phyloP scores from a whole-genome alignment of 2,113 vertebrate genomes.

The Zingel zingel region DNA sequence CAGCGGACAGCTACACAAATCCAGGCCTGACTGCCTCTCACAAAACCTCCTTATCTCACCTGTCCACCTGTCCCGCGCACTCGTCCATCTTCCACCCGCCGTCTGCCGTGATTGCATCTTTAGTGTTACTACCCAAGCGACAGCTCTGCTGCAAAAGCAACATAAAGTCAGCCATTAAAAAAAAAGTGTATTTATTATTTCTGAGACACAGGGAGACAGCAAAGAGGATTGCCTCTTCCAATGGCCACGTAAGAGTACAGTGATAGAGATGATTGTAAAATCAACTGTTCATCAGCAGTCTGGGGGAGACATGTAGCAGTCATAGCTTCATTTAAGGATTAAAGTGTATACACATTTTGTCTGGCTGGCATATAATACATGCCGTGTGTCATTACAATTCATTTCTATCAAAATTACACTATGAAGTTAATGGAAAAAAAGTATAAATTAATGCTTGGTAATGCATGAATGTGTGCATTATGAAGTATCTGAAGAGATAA shows the following conservation, averaged over 20 bases:
- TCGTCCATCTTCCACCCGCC: slow-evolving; percentile 80
- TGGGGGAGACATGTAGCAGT: slow-evolving; percentile 6
- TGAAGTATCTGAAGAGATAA: neutral
- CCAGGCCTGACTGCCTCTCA: slow-evolving; percentile 78
- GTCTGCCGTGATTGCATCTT: slow-evolving; percentile 82
- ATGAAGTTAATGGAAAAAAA: neutral
- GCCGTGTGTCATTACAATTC: neutral
- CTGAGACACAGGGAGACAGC: slow-evolving; percentile 77
- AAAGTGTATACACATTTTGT: slow-evolving; percentile 5
- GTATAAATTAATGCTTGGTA: neutral
- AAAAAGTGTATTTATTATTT: slow-evolving; percentile 84
- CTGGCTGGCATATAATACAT: neutral
- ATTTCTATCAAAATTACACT: neutral
- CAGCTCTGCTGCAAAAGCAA: slow-evolving; percentile 79
- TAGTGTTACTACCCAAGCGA: slow-evolving; percentile 79
- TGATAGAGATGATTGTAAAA: slow-evolving; percentile 67
- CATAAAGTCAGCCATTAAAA: slow-evolving; percentile 84
- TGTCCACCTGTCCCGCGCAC: slow-evolving; percentile 84
- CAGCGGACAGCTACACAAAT: slow-evolving; percentile 81
- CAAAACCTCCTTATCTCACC: slow-evolving; percentile 85
- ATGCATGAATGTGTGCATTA: neutral
- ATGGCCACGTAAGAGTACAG: slow-evolving; percentile 53
- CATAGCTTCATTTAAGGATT: neutral
- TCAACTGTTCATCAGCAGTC: slow-evolving; percentile 63
- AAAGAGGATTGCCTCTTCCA: slow-evolving; percentile 75